phyloP scores from a whole-genome alignment of 2,888 invertebrate genomes.

The Drosophila neutralis region DNA sequence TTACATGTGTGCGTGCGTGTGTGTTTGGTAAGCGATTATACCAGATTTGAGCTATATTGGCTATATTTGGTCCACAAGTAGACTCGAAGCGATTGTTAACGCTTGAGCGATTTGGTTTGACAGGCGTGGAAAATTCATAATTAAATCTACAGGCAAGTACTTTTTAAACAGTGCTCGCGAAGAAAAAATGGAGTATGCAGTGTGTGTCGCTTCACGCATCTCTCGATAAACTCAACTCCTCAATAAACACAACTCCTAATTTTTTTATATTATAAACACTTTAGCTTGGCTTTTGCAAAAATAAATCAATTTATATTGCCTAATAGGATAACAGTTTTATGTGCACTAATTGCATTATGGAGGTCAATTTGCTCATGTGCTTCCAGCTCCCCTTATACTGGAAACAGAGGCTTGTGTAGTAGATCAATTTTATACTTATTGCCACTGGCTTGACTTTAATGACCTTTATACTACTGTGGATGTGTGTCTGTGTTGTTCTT shows the following conservation, averaged over 20 bases:
- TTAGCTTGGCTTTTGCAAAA: neutral
- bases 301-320: neutral
- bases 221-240: neutral
- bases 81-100: constrained; percentile 22
- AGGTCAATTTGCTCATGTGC: neutral
- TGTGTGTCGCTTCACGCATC: neutral
- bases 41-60: neutral
- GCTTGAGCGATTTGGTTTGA: constrained; percentile 30
- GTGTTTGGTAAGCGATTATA: constrained; percentile 20
- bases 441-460: constrained; percentile 31
- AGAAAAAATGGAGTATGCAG: neutral
- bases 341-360: neutral
- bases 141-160: neutral
- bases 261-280: neutral
- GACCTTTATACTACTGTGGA: constrained; percentile 13
- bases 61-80: neutral
- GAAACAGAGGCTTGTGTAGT: neutral
- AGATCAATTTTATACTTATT: constrained; percentile 26
- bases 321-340: neutral
- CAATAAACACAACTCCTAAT: neutral
- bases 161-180: neutral
- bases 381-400: neutral
- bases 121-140: constrained; percentile 24
- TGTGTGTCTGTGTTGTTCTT: constrained; percentile 11
- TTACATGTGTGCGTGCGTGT: neutral